Conservation (phyloP, 2,113 vertebrate species). For the Phyllostomus hastatus region DNA sequence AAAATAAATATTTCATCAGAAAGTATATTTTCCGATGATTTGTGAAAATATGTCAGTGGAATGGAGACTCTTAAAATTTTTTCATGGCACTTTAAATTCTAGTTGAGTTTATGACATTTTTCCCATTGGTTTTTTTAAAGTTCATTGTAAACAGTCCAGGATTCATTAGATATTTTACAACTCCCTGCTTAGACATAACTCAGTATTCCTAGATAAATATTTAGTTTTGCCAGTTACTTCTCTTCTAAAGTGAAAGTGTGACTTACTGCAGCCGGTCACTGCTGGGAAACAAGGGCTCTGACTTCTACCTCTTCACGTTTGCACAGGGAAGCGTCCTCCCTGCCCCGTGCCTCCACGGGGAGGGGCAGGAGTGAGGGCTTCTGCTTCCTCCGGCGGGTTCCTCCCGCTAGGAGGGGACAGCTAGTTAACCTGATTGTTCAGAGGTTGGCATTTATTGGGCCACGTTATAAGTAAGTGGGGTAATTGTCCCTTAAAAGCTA, state of each 20-base stretch:
- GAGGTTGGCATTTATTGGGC: neutral
- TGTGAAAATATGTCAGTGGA: neutral
- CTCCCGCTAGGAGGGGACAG: neutral
- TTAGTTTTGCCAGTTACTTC: conserved; percentile 24
- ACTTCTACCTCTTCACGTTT: neutral
- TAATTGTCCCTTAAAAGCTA: neutral
- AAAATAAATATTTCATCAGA: conserved; percentile 18
- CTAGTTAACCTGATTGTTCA: neutral
- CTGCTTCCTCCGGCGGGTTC: neutral
- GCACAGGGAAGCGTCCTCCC: neutral
- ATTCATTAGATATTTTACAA: conserved; percentile 33
- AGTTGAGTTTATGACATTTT: neutral
- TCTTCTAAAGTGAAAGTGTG: conserved; percentile 24
- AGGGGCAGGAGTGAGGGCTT: neutral
- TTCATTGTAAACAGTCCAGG: conserved; percentile 18
- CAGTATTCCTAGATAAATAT: conserved; percentile 3
- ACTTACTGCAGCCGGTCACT: neutral
- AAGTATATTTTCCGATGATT: conserved; percentile 24
- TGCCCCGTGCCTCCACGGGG: neutral
- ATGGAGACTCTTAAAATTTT: neutral
- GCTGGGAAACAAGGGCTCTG: neutral
- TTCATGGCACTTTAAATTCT: neutral
- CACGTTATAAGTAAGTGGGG: neutral
- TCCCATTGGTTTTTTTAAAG: neutral
- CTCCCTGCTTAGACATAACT: conserved; percentile 10